phyloP scores from a whole-genome alignment of 2,888 invertebrate species.

The Drosophila multiciliata region DNA sequence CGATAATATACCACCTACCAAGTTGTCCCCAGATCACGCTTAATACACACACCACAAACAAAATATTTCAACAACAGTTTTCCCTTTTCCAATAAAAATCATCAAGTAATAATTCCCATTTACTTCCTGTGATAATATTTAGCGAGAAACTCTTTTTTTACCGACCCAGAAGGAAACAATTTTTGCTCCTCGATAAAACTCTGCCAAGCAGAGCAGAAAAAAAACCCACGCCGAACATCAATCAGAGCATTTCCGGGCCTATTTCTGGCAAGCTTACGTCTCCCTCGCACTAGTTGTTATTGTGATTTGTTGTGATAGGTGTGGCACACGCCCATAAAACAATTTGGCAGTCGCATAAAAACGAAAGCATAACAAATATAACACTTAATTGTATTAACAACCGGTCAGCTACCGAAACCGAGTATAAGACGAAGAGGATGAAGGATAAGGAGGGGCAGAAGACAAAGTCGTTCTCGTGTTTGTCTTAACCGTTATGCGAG shows the following conservation, averaged over 20 bases:
- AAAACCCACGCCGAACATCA: conserved; percentile 11
- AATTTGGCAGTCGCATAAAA: conserved; percentile 71
- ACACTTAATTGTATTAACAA: conserved; percentile 80
- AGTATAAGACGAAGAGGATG: not conserved
- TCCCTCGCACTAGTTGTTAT: not conserved
- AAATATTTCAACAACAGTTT: not conserved
- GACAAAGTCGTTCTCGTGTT: conserved; percentile 34
- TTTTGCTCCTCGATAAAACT: conserved; percentile 25
- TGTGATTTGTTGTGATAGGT: conserved; percentile 45
- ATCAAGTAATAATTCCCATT: not conserved
- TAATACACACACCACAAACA: not conserved
- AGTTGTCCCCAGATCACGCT: not conserved
- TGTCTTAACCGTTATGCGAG: conserved; percentile 47
- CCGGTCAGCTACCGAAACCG: conserved; percentile 22
- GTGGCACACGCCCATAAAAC: conserved; percentile 70
- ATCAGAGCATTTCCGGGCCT: not conserved
- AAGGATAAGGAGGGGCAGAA: not conserved
- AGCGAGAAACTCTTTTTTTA: not conserved
- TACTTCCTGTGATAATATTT: not conserved
- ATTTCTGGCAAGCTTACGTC: not conserved
- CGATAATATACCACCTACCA: not conserved
- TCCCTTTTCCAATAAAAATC: not conserved
- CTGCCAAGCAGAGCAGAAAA: conserved; percentile 14
- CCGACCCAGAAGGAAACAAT: conserved; percentile 6
- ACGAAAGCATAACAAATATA: conserved; percentile 67